Base-by-base conservation (phyloP, 1,140 invertebrate genomes). In the Lethrus apterus region DNA sequence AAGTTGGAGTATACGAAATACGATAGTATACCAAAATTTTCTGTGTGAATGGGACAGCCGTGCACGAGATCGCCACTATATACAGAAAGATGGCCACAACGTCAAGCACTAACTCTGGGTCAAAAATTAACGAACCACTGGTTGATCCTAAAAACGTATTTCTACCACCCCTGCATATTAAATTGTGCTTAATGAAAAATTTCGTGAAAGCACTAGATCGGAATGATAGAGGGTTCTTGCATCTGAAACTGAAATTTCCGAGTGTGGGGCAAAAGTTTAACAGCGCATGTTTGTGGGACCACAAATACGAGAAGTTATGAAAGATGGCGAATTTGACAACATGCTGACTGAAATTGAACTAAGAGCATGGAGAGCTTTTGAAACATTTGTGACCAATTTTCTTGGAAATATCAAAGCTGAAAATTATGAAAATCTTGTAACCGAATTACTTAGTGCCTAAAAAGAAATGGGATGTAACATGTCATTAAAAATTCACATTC, bases 131-230 rank as follows among this genome's bases (percentile, higher is more conserved):
- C 21, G 41, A 58, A 33, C 47, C 56, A 23, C 44, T 67, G 36
- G 50, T 68, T 23, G 60, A 65, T 23, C 24, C 41, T 9, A 33
- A 57, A 29, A 59, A 62, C 17, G 52, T 70, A 18, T 46, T 68
- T 11, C 30, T 62, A 20, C 56, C 64, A 46, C 57, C 59, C 35
- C 47, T 63, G 9, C 58, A 69, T 36, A 64, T 69, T 17, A 70
- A 65, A 53, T 47, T 62, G 15, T 56, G 56, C 19, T 38, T 63
- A 14, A 65, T 64, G 49, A 68, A 69, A 55, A 58, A 65, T 13
- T 65, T 65, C 51, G 57, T 66, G 7, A 69, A 68, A 52, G 58
- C 55, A 30, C 30, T 65, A 29, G 9, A 54, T 20, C 59, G 58
- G 51, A 54, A 65, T 34, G 54, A 51, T 31, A 3, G 5, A 18